These are phyloP conservation scores for Lophotriccus pileatus DNA, from an alignment of 2,797 vertebrate species.

Conservation along the genomic window DNA sequence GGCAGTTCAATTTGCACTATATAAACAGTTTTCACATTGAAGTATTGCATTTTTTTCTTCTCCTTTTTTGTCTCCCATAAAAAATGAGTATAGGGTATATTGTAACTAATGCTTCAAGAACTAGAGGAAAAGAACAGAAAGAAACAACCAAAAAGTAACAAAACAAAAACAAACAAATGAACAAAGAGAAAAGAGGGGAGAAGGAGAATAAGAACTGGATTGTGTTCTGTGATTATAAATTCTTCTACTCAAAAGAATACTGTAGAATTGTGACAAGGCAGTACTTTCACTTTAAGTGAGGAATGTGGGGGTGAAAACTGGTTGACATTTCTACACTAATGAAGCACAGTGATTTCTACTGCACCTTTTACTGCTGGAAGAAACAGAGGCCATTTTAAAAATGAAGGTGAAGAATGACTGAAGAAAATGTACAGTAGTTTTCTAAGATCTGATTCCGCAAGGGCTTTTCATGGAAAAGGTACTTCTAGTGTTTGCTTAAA, in stretches of 20 bases:
- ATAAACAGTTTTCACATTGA: not conserved
- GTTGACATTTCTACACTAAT: not conserved
- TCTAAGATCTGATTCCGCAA: not conserved
- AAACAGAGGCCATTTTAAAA: not conserved
- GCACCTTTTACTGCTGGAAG: not conserved
- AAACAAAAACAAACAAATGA: not conserved
- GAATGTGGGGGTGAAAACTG: not conserved
- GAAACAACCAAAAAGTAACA: not conserved
- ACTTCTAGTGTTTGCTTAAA: not conserved
- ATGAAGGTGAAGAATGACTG: not conserved
- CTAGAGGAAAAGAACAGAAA: not conserved
- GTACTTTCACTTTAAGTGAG: not conserved
- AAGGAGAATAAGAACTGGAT: not conserved
- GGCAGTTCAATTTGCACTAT: not conserved
- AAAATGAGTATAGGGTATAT: not conserved
- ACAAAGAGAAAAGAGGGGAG: fast-evolving
- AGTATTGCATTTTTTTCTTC: not conserved
- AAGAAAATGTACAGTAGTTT: not conserved
- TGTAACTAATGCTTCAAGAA: not conserved
- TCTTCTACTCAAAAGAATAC: not conserved
- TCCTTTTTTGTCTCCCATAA: not conserved
- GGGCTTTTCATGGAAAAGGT: not conserved
- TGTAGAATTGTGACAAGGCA: not conserved
- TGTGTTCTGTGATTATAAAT: not conserved
- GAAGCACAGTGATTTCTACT: not conserved